Percentiles rank a stretch among this genome's conserved stretches.
Evolutionary conservation across 2,888 invertebrate genomes (phyloP).

Genomic region (Drosophila prostipennis): DNA sequence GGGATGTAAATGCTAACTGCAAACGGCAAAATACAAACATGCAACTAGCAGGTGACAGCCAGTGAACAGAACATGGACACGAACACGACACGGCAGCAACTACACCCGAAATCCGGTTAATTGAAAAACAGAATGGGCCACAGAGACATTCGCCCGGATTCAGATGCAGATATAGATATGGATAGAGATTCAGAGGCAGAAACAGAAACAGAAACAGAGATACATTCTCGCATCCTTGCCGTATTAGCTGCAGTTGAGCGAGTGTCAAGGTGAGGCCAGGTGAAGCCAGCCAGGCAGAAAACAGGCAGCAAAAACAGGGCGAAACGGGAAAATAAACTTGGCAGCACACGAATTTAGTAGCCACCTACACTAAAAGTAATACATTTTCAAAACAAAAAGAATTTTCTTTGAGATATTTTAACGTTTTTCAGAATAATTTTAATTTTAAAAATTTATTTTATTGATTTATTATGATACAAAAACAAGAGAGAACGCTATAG

Average conservation of each 20-base stretch:
- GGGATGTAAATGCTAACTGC: conserved; percentile 1
- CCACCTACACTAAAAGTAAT: conserved; percentile 17
- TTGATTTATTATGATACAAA: too few relatives aligned
- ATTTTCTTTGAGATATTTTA: not conserved
- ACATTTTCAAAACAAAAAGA: not conserved
- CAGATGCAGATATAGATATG: conserved; percentile 9
- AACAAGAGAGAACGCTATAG: too few relatives aligned
- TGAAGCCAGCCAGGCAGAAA: conserved; percentile 67
- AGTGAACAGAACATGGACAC: conserved; percentile 20
- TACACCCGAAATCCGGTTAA: conserved; percentile 35
- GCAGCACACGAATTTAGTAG: conserved; percentile 10
- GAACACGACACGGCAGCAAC: conserved; percentile 27
- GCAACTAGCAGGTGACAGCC: conserved; percentile 38
- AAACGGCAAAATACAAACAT: conserved; percentile 8
- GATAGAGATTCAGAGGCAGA: conserved; percentile 19
- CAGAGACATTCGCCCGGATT: conserved; percentile 10
- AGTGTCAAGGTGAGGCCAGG: conserved; percentile 79
- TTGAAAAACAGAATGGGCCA: conserved; percentile 26
- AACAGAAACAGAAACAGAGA: not conserved
- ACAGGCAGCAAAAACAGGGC: conserved; percentile 51
- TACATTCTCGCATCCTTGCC: conserved; percentile 45
- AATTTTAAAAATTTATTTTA: too few relatives aligned
- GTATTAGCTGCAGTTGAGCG: conserved; percentile 78
- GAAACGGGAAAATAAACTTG: conserved; percentile 14
- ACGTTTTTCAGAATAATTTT: not conserved